These are phyloP conservation scores for Pteruthius melanotis DNA, from an alignment of 2,113 vertebrate species.

Conservation along the genomic window DNA sequence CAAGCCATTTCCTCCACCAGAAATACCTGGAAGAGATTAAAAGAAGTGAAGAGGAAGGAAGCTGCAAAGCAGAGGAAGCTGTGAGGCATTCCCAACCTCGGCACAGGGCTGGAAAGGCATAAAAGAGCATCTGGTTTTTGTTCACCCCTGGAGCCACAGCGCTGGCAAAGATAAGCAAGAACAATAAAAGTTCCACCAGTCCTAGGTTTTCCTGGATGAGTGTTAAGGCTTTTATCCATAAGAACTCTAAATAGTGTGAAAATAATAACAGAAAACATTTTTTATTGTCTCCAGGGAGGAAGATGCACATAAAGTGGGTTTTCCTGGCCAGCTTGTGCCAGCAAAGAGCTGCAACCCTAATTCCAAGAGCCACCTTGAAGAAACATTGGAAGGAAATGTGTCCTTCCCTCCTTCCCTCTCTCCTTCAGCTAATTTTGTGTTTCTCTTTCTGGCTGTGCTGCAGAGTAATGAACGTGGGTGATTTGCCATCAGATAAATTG, in stretches of 20 bases:
- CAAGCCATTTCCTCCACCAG: not conserved
- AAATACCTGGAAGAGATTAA: slow-evolving; percentile 26
- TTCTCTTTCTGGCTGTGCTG: slow-evolving; percentile 24
- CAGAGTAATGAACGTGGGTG: slow-evolving; percentile 55
- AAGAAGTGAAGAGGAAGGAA: slow-evolving; percentile 11
- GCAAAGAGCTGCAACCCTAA: not conserved
- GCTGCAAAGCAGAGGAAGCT: slow-evolving; percentile 38
- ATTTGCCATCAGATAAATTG: slow-evolving; percentile 65
- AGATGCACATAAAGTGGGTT: not conserved
- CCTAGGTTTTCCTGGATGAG: not conserved
- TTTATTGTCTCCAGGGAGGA: not conserved
- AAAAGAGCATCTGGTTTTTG: not conserved
- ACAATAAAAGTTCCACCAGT: not conserved
- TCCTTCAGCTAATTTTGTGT: slow-evolving; percentile 24
- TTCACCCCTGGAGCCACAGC: not conserved
- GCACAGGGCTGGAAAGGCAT: not conserved
- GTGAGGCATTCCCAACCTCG: not conserved
- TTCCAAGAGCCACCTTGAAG: not conserved
- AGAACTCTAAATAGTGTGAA: not conserved
- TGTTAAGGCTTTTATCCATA: not conserved
- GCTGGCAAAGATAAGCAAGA: not conserved
- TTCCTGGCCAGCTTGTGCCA: not conserved
- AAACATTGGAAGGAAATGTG: not conserved
- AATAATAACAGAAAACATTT: not conserved
- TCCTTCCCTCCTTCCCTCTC: not conserved